Percentiles rank a stretch among this genome's conserved stretches.
phyloP scores from a whole-genome alignment of 2,888 invertebrate genomes.

The Synanthedon vespiformis region DNA sequence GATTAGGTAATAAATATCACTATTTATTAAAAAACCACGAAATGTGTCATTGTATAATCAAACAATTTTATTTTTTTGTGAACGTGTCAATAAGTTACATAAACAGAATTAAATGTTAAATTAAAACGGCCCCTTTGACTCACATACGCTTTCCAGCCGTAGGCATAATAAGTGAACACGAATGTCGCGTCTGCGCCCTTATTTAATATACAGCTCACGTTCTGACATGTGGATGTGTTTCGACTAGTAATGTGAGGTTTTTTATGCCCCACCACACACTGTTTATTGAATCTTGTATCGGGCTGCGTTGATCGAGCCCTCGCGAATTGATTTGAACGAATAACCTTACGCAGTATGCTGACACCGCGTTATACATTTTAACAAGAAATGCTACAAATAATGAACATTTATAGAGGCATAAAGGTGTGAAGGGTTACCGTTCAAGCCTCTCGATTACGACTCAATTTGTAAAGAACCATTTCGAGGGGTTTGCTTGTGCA shows the following conservation, averaged over 20 bases:
- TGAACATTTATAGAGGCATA: no score
- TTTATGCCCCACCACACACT: constrained; percentile 53
- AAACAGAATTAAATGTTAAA: no score
- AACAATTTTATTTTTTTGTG: no score
- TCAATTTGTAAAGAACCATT: no score
- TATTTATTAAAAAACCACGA: no score
- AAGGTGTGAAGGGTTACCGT: no score
- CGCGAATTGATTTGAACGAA: constrained; percentile 5
- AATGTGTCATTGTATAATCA: no score
- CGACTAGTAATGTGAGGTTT: constrained; percentile 49
- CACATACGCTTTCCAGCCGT: constrained; percentile 18
- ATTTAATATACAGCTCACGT: constrained; percentile 47
- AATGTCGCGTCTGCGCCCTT: constrained; percentile 28
- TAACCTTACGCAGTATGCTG: not conserved
- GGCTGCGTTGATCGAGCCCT: constrained; percentile 42
- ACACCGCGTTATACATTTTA: not conserved
- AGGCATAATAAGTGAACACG: constrained; percentile 27
- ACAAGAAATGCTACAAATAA: not conserved
- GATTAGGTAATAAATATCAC: no score
- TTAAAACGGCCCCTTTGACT: constrained; percentile 3
- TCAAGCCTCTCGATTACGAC: no score
- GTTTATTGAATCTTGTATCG: constrained; percentile 62
- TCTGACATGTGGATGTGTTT: constrained; percentile 27
- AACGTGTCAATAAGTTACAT: no score
- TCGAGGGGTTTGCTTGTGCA: no score